Percentiles rank a stretch among this genome's conserved stretches.
phyloP scores from a whole-genome alignment of 2,113 vertebrate genomes.

The Myotis brandtii region DNA sequence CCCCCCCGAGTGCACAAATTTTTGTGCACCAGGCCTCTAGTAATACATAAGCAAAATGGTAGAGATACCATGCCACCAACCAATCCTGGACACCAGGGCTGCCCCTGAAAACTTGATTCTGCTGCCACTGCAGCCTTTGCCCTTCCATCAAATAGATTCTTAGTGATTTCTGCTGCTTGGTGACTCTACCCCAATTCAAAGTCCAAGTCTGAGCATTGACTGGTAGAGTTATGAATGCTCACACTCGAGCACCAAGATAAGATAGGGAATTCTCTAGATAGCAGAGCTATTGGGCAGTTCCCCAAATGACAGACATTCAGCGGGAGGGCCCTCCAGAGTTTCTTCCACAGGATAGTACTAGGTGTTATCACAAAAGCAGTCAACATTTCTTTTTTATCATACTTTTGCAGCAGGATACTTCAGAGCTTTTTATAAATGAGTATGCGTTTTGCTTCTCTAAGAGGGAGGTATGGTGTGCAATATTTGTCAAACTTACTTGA shows the following conservation, averaged over 20 bases:
- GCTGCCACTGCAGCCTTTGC: background rate
- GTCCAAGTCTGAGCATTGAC: background rate
- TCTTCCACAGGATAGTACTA: background rate
- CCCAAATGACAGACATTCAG: background rate
- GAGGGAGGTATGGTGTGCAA: background rate
- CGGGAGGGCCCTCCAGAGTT: background rate
- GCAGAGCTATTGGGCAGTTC: background rate
- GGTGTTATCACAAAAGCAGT: background rate
- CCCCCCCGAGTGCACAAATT: too few relatives aligned
- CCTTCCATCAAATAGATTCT: background rate
- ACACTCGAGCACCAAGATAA: background rate
- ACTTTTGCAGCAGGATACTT: background rate
- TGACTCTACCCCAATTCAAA: background rate
- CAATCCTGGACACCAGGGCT: background rate
- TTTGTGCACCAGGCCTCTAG: too few relatives aligned
- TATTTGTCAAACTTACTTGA: background rate
- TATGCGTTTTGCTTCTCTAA: background rate
- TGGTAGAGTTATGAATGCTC: background rate
- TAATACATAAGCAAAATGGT: background rate
- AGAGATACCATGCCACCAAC: background rate
- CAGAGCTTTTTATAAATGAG: background rate
- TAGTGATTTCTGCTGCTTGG: background rate
- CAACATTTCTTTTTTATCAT: background rate
- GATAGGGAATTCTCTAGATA: background rate
- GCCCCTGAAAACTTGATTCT: background rate